These are phyloP conservation scores for Nomada lathburiana DNA, from an alignment of 2,888 invertebrate genomes.

Conservation along the genomic window DNA sequence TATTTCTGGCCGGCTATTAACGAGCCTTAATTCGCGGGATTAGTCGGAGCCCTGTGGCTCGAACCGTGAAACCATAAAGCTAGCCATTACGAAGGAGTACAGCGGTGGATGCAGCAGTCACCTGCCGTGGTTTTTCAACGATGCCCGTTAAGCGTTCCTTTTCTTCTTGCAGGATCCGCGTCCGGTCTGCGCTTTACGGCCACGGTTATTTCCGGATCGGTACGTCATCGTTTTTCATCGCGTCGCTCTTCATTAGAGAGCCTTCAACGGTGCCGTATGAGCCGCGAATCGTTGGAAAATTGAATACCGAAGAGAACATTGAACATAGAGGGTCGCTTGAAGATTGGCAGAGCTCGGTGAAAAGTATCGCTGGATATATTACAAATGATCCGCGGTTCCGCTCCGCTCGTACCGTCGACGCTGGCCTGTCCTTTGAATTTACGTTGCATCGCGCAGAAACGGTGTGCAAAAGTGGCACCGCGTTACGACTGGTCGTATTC, in stretches of 20 bases:
- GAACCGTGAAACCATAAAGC: conserved; percentile 59
- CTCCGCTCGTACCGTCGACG: background rate
- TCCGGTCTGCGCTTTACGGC: conserved; percentile 68
- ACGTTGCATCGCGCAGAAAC: conserved; percentile 1
- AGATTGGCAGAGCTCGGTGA: background rate
- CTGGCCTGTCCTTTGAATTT: conserved; percentile 23
- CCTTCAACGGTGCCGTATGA: background rate
- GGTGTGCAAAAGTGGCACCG: conserved; percentile 2
- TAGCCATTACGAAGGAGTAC: conserved; percentile 30
- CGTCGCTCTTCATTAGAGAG: conserved; percentile 39
- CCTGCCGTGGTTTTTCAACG: conserved; percentile 64
- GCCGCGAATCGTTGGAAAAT: conserved; percentile 7
- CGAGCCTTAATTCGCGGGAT: conserved; percentile 58
- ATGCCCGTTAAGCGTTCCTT: conserved; percentile 42
- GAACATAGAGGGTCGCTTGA: too few species aligned
- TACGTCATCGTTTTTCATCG: conserved; percentile 56
- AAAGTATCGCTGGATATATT: background rate
- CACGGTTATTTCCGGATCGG: conserved; percentile 76
- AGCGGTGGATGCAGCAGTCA: conserved; percentile 46
- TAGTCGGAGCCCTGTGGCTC: conserved; percentile 32
- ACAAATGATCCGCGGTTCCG: background rate
- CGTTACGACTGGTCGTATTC: conserved; percentile 31
- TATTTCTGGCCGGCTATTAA: conserved; percentile 51
- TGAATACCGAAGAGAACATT: too few species aligned
- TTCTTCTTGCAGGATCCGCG: conserved; percentile 48